phyloP scores from a whole-genome alignment of 2,797 vertebrate genomes.

The Liasis olivaceus region DNA sequence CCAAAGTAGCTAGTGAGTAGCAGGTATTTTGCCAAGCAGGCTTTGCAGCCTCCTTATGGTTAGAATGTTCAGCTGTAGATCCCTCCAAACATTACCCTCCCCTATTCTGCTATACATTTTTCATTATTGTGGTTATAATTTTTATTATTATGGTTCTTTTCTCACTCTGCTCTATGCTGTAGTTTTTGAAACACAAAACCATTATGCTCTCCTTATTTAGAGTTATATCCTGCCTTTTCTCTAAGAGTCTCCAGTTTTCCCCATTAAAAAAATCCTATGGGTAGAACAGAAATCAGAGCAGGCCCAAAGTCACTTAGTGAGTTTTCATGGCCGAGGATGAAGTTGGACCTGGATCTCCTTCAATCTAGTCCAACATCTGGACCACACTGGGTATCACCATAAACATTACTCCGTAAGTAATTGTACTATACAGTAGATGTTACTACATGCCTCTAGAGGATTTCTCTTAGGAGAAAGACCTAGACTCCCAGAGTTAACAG shows the following conservation, averaged over 20 bases:
- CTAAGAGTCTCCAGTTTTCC: neutral
- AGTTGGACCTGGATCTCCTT: neutral
- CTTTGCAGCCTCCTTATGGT: neutral
- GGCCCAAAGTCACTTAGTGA: neutral
- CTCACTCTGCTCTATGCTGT: neutral
- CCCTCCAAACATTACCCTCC: neutral
- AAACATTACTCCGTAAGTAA: neutral
- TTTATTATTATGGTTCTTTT: neutral
- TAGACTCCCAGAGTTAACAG: neutral
- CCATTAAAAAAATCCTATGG: neutral
- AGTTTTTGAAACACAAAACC: neutral
- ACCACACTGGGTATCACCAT: neutral
- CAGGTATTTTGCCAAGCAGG: neutral
- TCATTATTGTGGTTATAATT: neutral
- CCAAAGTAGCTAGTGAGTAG: neutral
- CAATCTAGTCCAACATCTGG: neutral
- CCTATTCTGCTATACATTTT: neutral
- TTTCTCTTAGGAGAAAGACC: neutral
- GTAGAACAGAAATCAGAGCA: neutral
- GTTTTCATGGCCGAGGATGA: neutral
- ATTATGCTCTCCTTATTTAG: neutral
- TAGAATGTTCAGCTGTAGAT: neutral
- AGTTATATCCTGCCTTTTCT: neutral
- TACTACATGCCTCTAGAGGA: neutral
- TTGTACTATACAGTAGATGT: neutral